phyloP scores from a whole-genome alignment of 2,113 vertebrate genomes.

The Pachycephala philippinensis region DNA sequence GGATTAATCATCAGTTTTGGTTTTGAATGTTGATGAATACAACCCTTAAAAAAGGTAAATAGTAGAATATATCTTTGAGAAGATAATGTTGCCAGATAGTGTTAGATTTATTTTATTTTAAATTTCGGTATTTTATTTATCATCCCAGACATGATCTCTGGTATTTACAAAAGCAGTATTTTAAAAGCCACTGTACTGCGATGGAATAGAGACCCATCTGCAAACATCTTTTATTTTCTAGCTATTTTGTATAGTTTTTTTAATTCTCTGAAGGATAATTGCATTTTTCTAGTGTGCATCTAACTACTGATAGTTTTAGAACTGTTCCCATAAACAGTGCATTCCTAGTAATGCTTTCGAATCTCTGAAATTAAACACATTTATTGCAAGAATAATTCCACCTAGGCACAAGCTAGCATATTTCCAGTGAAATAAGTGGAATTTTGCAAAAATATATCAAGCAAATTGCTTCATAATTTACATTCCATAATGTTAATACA shows the following conservation, averaged over 20 bases:
- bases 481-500: not conserved
- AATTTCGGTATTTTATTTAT: not conserved
- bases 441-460: not conserved
- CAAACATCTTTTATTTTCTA: not conserved
- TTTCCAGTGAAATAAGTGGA: not conserved
- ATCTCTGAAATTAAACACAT: not conserved
- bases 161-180: not conserved
- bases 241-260: not conserved
- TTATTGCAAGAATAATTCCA: not conserved
- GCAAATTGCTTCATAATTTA: not conserved
- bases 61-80: not conserved
- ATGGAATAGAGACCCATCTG: too few relatives aligned
- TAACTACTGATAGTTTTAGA: not conserved
- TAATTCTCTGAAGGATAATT: not conserved
- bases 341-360: not conserved
- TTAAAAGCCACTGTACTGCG: not conserved
- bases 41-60: not conserved
- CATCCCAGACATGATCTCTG: too few relatives aligned
- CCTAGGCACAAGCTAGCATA: not conserved
- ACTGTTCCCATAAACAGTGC: not conserved
- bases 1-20: not conserved
- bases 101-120: not conserved
- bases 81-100: not conserved
- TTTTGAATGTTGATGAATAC: not conserved
- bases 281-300: not conserved